Percentiles rank a stretch among this genome's conserved stretches.
Evolutionary conservation across 2,888 invertebrate genomes (phyloP).

Genomic region (Geophilus truncorum): DNA sequence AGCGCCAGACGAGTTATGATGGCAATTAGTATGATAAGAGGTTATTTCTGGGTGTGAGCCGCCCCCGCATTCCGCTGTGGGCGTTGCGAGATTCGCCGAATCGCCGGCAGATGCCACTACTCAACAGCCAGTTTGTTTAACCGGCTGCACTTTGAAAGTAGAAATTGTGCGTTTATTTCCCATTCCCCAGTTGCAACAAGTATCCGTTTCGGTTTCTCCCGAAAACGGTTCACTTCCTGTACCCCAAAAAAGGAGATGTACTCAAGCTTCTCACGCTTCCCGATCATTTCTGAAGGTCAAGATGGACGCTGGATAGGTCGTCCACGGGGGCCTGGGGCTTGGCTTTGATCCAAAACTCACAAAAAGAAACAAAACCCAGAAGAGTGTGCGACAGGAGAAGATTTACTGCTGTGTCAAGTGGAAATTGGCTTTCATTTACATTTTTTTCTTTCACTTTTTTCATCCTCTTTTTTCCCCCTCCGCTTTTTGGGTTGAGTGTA

Average conservation of each 20-base stretch:
- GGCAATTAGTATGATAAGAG: neutral
- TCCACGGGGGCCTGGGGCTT: neutral
- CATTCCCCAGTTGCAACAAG: neutral
- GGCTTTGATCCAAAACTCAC: neutral
- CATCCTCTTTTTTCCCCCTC: neutral
- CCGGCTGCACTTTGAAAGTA: neutral
- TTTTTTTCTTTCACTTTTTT: neutral
- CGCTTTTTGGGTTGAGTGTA: neutral
- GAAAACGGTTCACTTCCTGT: neutral
- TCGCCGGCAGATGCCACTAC: neutral
- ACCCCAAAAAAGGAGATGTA: neutral
- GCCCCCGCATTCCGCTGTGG: neutral
- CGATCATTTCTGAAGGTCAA: neutral
- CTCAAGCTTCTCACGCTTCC: neutral
- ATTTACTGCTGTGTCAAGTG: neutral
- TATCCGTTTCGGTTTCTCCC: neutral
- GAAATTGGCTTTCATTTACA: neutral
- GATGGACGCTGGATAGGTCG: neutral
- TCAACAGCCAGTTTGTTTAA: neutral
- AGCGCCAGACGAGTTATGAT: neutral
- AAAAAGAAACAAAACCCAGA: neutral
- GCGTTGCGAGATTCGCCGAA: neutral
- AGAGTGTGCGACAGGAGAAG: neutral
- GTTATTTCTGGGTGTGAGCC: neutral
- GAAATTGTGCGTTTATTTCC: neutral